phyloP scores from a whole-genome alignment of 1,140 invertebrate species.

The Nilaparvata lugens region DNA sequence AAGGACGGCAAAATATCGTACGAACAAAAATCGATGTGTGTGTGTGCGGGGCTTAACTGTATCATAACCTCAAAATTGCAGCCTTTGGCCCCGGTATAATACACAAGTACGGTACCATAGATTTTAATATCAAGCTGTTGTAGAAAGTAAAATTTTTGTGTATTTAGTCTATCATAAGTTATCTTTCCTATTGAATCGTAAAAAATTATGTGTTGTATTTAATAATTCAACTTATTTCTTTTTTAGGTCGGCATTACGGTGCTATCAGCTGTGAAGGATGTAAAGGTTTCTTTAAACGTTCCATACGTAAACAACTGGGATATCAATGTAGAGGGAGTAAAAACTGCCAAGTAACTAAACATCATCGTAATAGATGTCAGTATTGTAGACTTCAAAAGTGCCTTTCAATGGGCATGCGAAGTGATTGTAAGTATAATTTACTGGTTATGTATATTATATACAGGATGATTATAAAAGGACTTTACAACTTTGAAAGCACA shows the following conservation, averaged over 20 bases:
- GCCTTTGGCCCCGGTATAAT: too few relatives aligned
- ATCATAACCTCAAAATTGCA: too few relatives aligned
- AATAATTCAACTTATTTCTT: slow-evolving; percentile 5
- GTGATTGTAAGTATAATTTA: slow-evolving; percentile 81
- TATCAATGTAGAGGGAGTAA: slow-evolving; percentile 92
- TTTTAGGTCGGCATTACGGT: slow-evolving; percentile 78
- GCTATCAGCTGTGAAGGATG: slow-evolving; percentile 90
- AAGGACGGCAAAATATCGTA: too few relatives aligned
- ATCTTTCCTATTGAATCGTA: not conserved
- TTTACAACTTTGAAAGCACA: too few relatives aligned
- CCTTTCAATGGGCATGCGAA: slow-evolving; percentile 92
- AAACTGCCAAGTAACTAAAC: slow-evolving; percentile 95
- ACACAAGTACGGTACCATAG: too few relatives aligned
- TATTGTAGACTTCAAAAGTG: slow-evolving; percentile 97
- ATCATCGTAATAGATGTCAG: slow-evolving; percentile 93
- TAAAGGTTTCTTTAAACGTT: slow-evolving; percentile 87
- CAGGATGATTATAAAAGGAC: too few relatives aligned
- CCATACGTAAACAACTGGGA: slow-evolving; percentile 88
- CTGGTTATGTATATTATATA: too few relatives aligned
- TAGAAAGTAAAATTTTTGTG: too few relatives aligned
- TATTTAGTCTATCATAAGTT: too few relatives aligned
- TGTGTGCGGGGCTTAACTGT: too few relatives aligned
- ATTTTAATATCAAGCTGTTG: too few relatives aligned
- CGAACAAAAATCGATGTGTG: too few relatives aligned
- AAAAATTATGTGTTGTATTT: slow-evolving; percentile 1